Base-by-base conservation (phyloP, 2,797 vertebrate species). In the Sebastes alutus region DNA sequence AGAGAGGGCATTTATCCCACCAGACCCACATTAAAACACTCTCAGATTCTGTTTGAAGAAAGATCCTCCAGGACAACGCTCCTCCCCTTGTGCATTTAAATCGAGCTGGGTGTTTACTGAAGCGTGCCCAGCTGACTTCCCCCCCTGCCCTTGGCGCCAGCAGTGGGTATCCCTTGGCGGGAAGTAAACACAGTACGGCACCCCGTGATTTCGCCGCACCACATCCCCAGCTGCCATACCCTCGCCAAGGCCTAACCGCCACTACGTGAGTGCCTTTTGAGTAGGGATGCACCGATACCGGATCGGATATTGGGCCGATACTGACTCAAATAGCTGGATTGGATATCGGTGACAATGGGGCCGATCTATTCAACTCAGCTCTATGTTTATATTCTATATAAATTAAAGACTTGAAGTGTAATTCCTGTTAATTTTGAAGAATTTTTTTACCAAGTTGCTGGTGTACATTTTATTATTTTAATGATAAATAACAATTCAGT, bases 1-100 rank as follows among this genome's bases (percentile, higher is more conserved):
- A 22, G 52, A 71, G 66, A 1, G 77, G 63, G 46, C 65, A 80
- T 85, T 88, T 49, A 67, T 81, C 58, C 72, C 82, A 82, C 66
- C 56, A 65, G 78, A 84, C 69, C 77, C 91, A 89, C 84, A 86
- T 88, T 85, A 89, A 86, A 86, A 88, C 87, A 75, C 80, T 89
- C 81, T 65, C 30, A 42, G 67, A 93, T 88, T 90, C 86, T 76
- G 81, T 93, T 90, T 89, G 91, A 91, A 92, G 86, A 77, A 49
- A 69, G 42, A 67, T 80, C 82, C 85, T 86, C 65, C 35, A 81
- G 89, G 83, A 85, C 74, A 73, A 61, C 38, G 7, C 75, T 85
- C 73, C 66, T 80, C 84, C 78, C 76, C 87, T 49, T 82, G 87
- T 88, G 90, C 67, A 88, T 89, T 80, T 75, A 73, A 90, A 92